Base-by-base conservation (phyloP, 2,888 invertebrate genomes). In the Anarsia innoxiella region DNA sequence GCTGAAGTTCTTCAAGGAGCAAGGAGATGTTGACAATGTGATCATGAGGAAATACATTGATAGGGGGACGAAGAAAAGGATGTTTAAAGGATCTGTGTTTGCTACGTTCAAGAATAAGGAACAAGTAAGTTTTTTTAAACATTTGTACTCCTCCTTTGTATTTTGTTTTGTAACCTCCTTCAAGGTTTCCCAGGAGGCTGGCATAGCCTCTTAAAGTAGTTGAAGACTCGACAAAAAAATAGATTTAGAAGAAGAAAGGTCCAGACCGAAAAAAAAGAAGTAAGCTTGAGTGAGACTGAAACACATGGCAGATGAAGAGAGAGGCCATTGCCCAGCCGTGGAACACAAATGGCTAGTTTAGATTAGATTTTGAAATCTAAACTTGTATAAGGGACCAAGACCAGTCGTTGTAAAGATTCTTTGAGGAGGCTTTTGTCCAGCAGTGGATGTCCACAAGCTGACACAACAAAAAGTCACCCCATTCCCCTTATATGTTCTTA, bases 31-130 rank as follows among this genome's bases (percentile, higher is more conserved):
- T 0, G 91, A 92, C 33, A 91, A 91, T 53, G 79, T 95, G 8
- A 83, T 85, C 1, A 89, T 90, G 86, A 86, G 89, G 38, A 70
- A 59, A 39, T 91, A 88, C 49, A 69, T 69, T 34, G 92, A 93
- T 49, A 89, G 88, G 47, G 77, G 86, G 1, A 85, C 88, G 1
- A 91, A 91, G 62, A 85, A 87, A 31, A 85, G 88, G 34, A 70
- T 88, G 41, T 95, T 95, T 65, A 95, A 98, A 80, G 99, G 98
- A 33, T 98, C 98, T 1, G 91, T 97, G 32, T 97, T 97, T 71
- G 90, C 91, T 6, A 92, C 94, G 3, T 99, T 97, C 71, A 89
- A 90, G 53, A 91, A 89, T 16, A 86, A 89, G 36, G 96, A 96
- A 37, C 89, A 90, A 71, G 83, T 82, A 54, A 44, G 33, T 39